Percentiles rank a stretch among this genome's conserved stretches.
Evolutionary conservation across 2,113 vertebrate genomes (phyloP).

Genomic region (Tauraco erythrolophus): DNA sequence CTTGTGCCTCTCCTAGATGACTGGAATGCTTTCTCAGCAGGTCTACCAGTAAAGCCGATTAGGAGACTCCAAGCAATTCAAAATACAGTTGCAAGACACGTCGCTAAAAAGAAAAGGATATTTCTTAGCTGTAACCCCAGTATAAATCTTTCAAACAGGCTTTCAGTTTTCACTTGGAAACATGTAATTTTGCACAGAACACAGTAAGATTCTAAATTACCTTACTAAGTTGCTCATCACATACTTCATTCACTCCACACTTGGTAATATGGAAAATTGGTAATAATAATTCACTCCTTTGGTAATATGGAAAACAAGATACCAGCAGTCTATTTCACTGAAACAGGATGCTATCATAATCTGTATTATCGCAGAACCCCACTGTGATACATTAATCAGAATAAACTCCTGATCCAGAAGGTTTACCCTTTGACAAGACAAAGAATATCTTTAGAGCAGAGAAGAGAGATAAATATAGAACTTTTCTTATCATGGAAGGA

Average conservation of each 20-base stretch:
- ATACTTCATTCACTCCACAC: not conserved
- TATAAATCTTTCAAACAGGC: not conserved
- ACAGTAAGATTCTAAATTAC: not conserved
- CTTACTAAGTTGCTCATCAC: not conserved
- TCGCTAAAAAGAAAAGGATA: not conserved
- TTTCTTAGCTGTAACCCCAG: not conserved
- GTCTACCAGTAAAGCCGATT: conserved; percentile 51
- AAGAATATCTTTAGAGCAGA: not conserved
- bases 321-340: not conserved
- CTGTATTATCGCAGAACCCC: not conserved
- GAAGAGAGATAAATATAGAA: not conserved
- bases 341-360: not conserved
- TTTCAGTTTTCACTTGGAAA: not conserved
- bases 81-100: conserved; percentile 10
- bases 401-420: not conserved
- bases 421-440: not conserved
- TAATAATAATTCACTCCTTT: too few species aligned
- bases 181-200: not conserved
- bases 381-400: not conserved
- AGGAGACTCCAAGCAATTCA: conserved; percentile 37
- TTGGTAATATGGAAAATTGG: not conserved
- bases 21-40: conserved; percentile 47
- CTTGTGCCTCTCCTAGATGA: not conserved
- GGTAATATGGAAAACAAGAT: not conserved
- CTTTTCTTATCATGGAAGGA: not conserved